Base-by-base conservation (phyloP, 2,888 invertebrate species). In the Gymnosoma rotundatum region DNA sequence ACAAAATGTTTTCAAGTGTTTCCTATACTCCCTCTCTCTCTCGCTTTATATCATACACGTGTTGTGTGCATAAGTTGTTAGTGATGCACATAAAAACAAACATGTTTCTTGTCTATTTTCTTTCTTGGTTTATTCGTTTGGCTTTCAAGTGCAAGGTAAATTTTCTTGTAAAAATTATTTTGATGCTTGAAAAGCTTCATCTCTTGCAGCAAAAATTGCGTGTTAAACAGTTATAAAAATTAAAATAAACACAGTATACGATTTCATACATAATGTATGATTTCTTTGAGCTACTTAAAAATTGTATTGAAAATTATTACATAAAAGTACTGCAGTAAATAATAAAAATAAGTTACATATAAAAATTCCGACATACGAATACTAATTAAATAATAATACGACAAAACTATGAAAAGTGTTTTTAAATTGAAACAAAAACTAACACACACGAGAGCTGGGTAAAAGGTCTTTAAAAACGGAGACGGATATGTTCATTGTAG, bases 71-170 rank as follows among this genome's bases (percentile, higher is more conserved):
- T 3, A 48, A 32, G 7, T 32, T n/a, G 16, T 16, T n/a, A 48
- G 14, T 48, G 16, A 48, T 4, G 18, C 25, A 42, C 4, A 45
- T 32, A 54, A 58, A 45, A 66, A 7, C 38, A 76, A 58, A 66
- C 58, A 10, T 42, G 42, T 64, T 64, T 64, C 45, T n/a, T 9
- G n/a, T 42, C 8, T 14, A 54, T 54, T 74, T 73, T 50, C 18
- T 50, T 20, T 56, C 45, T 56, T 56, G 21, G 9, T 42, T 25
- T 45, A 38, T 64, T 61, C 63, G 60, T 79, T 63, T 60, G 50
- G 32, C 72, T 85, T 79, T 88, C 88, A 88, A 87, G 85, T 87
- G 86, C 85, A 87, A 85, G 86, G 85, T 66, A 84, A 87, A 78
- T 69, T 67, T 60, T n/a, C 8, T 54, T 67, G 63, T 58, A 18